Conservation (phyloP, 2,797 vertebrate genomes). For the Florisuga fusca region DNA sequence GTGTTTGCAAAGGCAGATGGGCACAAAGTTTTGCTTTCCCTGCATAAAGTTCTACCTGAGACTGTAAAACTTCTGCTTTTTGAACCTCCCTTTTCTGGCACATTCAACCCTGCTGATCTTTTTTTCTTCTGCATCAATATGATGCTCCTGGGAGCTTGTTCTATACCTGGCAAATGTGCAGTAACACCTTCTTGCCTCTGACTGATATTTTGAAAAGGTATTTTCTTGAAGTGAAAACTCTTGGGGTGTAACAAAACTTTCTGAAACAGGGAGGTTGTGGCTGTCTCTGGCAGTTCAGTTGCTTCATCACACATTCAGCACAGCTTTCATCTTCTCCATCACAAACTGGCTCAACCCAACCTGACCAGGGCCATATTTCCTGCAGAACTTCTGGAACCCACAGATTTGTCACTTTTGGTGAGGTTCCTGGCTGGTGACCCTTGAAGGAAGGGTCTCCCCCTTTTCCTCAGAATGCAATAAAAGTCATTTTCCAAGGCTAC, state of each 20-base stretch:
- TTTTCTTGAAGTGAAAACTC: too few relatives aligned
- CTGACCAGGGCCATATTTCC: neutral
- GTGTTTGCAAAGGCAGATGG: neutral
- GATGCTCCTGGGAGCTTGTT: neutral
- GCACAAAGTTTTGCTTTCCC: neutral
- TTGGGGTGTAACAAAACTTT: neutral
- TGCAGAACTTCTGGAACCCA: neutral
- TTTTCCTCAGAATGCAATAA: neutral
- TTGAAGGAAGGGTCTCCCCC: neutral
- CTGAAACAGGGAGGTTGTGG: fast-evolving
- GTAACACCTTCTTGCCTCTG: neutral
- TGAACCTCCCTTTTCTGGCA: neutral
- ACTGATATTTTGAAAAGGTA: neutral
- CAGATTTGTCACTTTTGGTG: neutral
- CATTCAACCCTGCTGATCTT: neutral
- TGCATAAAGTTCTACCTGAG: neutral
- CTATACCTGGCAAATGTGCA: neutral
- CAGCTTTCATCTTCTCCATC: neutral
- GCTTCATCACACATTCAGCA: neutral
- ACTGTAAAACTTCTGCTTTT: neutral
- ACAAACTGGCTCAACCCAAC: neutral
- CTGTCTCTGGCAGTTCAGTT: neutral
- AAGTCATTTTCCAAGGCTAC: neutral
- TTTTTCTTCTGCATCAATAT: neutral
- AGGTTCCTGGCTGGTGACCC: neutral